Evolutionary conservation across 2,113 vertebrate species (phyloP), one percentile per base, ranked within the genome.

Genomic region (Embiotoca jacksoni): DNA sequence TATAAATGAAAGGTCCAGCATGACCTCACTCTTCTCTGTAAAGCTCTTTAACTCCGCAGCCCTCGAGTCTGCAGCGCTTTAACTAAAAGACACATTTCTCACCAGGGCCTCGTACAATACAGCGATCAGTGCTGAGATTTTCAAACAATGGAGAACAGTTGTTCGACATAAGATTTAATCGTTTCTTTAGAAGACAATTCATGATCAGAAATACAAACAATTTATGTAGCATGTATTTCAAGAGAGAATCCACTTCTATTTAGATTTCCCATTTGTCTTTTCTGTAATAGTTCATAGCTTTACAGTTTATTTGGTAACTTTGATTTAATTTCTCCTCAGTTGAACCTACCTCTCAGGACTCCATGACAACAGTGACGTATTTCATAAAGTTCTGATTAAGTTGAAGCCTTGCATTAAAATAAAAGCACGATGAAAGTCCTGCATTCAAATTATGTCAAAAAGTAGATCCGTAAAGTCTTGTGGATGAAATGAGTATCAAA

Each of bases 1-100:
- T 88, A 88, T 78, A 91, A 88, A 90, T 85, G 89, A 89, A 89
- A 89, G 85, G 89, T 87, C 89, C 81, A 10, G 64, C 78, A 81
- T 90, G 88, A 92, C 89, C 84, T 90, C 89, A 82, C 74, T 84
- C 85, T 83, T 77, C 78, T 89, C 82, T 81, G 72, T 80, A 72
- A 79, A 89, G 90, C 80, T 83, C 81, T 88, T 81, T 82, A 83
- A 78, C 67, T 75, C 83, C 0, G 36, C 64, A 66, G 58, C 59
- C 67, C 67, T 65, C 60, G 31, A 62, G 57, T 70, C 81, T 80
- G 54, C 23, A 50, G 72, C 3, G 33, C 50, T 83, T 83, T 54
- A 69, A 87, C 77, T 46, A 11, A 63, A 87, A 80, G 70, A 83
- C 62, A 66, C 68, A 78, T 85, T 23, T 23, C 77, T 81, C 78